Evolutionary conservation across 2,113 vertebrate species (phyloP).

Genomic region (Malurus cyaneus): DNA sequence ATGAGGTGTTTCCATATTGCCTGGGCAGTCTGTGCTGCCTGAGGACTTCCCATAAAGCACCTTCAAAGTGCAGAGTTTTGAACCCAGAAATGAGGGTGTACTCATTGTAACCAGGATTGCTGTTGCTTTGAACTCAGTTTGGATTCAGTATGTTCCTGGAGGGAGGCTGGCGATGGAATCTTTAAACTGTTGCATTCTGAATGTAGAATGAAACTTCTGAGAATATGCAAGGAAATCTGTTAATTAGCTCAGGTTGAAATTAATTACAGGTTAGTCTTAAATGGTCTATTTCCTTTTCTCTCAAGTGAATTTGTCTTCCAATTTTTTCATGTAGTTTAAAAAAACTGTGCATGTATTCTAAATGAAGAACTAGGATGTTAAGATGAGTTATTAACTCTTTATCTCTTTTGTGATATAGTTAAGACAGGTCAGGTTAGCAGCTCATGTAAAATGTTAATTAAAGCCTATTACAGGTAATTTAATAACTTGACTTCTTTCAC

Average conservation of each 20-base stretch:
- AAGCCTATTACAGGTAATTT: not conserved
- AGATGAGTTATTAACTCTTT: not conserved
- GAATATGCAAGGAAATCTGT: constrained; percentile 31
- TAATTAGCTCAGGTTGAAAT: constrained; percentile 47
- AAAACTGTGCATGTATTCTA: not conserved
- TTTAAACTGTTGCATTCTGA: not conserved
- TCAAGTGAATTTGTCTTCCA: constrained; percentile 2
- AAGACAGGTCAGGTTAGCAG: not conserved
- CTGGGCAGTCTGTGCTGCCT: not conserved
- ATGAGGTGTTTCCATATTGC: not conserved
- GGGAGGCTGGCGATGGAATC: rapidly evolving
- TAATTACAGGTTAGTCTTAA: constrained; percentile 59
- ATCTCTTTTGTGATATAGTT: not conserved
- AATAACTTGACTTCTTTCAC: not conserved
- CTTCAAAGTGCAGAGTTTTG: not conserved
- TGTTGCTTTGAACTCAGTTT: not conserved
- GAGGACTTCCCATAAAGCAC: not conserved
- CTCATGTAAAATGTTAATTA: not conserved
- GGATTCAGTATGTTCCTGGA: not conserved
- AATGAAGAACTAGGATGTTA: not conserved
- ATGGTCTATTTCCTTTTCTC: constrained; percentile 3
- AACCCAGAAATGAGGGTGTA: not conserved
- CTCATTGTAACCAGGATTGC: not conserved
- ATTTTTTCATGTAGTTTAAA: not conserved
- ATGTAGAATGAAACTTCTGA: not conserved